Percentiles rank a stretch among this genome's conserved stretches.
These are phyloP conservation scores for Lepilemur septentrionalis DNA, from an alignment of 2,797 vertebrate species.

Conservation along the genomic window DNA sequence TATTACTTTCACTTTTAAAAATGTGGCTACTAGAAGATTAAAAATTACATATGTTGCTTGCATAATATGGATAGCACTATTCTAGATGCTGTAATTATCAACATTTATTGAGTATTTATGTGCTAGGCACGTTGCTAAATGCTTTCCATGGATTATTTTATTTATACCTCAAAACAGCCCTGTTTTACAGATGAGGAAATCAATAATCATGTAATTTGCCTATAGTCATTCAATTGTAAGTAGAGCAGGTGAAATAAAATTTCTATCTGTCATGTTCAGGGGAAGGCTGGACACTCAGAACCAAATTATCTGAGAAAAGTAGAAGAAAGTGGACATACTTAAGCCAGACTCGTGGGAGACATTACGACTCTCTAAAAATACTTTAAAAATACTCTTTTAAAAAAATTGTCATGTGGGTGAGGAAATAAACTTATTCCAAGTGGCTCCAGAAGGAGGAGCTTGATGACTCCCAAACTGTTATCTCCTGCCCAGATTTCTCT, in stretches of 20 bases:
- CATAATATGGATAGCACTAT: background rate
- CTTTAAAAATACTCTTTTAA: background rate
- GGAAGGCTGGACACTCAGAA: background rate
- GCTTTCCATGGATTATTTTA: background rate
- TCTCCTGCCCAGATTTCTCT: slow-evolving; percentile 9
- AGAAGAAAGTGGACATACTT: background rate
- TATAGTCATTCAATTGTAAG: background rate
- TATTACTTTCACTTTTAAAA: background rate
- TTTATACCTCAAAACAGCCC: background rate
- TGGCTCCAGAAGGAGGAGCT: background rate
- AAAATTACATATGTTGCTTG: background rate
- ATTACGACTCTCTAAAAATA: background rate
- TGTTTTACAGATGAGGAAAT: slow-evolving; percentile 3
- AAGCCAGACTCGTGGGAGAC: background rate
- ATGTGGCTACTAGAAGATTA: background rate
- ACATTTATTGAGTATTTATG: background rate
- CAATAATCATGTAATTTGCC: background rate
- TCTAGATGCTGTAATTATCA: background rate
- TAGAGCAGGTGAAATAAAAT: background rate
- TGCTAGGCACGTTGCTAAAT: background rate
- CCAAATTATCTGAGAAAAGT: background rate
- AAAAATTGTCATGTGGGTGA: background rate
- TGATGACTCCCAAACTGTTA: background rate
- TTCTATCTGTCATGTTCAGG: background rate
- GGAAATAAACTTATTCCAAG: background rate